Conservation (phyloP, 2,888 invertebrate genomes). For the Halictus quadricinctus region DNA sequence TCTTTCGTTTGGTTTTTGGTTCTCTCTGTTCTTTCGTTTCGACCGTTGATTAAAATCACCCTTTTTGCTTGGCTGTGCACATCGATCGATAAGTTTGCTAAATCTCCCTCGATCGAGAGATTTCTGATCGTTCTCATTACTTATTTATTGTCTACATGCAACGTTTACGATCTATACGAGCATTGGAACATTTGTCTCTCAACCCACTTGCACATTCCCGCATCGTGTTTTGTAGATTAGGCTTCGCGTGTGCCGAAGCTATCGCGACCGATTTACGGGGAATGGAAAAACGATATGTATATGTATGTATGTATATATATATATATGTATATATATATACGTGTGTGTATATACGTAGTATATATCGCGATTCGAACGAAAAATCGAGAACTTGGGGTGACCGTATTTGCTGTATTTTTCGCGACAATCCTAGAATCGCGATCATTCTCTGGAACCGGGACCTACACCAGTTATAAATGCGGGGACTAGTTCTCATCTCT, state of each 20-base stretch:
- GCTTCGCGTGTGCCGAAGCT: constrained; percentile 49
- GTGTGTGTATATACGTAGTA: neutral
- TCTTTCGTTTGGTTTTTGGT: neutral
- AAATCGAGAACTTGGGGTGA: neutral
- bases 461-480: constrained; percentile 36
- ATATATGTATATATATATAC: neutral
- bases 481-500: constrained; percentile 46
- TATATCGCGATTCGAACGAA: neutral
- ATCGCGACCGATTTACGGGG: constrained; percentile 12
- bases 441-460: neutral
- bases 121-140: constrained; percentile 35
- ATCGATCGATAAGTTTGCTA: constrained; percentile 2
- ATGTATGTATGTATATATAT: neutral
- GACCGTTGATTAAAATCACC: constrained; percentile 14
- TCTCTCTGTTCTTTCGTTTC: constrained; percentile 33
- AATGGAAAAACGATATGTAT: neutral
- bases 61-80: constrained; percentile 16
- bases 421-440: neutral
- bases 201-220: constrained; percentile 59
- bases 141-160: constrained; percentile 29
- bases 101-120: constrained; percentile 58
- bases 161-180: constrained; percentile 34
- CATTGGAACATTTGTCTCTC: constrained; percentile 47
- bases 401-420: neutral
- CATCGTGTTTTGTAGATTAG: constrained; percentile 60